Evolutionary conservation across 2,888 invertebrate genomes (phyloP), one percentile per base, ranked within the genome.

Genomic region (Kryphioiulus occultus): DNA sequence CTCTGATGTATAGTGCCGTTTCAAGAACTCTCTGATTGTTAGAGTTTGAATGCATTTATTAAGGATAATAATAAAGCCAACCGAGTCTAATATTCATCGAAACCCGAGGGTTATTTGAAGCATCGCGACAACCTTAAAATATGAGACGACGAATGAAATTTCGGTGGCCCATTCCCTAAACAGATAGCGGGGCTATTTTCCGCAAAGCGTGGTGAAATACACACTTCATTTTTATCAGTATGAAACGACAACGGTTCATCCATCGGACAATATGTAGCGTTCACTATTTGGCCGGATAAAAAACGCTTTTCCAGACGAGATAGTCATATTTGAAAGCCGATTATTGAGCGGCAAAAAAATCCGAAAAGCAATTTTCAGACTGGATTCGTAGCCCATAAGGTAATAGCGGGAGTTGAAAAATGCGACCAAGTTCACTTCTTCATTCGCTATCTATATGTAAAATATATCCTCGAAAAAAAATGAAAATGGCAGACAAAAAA

Each of bases 211-310:
- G n/a, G n/a, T 22, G 59, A 59, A 59, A 59, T 59, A 59, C 22
- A 59, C 59, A 59, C 59, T 59, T 59, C 59, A 59, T 59, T 59
- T 59, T 59, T 59, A 59, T 59, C 59, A n/a, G 59, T 59, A 59
- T 22, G n/a, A 59, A n/a, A 59, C 59, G 59, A 59, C 59, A 59
- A 59, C 59, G 47, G 59, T 17, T 59, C n/a, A 59, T 59, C 59
- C 59, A 59, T 59, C 22, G 59, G 59, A 59, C 59, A 59, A 59
- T 59, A 59, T 59, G 59, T 59, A 59, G 59, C 59, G 59, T 59
- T 59, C 59, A 47, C 47, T 47, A 15, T 47, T 47, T 19, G 5
- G n/a, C 5, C 15, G 59, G 59, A 59, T 59, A 22, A 59, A 59
- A 59, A 59, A 59, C 4, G 4, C n/a, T n/a, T 22, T 59, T 59